Conservation (phyloP, 37 sponge, comb jelly and placozoan genomes). For the Geodia barretti region DNA sequence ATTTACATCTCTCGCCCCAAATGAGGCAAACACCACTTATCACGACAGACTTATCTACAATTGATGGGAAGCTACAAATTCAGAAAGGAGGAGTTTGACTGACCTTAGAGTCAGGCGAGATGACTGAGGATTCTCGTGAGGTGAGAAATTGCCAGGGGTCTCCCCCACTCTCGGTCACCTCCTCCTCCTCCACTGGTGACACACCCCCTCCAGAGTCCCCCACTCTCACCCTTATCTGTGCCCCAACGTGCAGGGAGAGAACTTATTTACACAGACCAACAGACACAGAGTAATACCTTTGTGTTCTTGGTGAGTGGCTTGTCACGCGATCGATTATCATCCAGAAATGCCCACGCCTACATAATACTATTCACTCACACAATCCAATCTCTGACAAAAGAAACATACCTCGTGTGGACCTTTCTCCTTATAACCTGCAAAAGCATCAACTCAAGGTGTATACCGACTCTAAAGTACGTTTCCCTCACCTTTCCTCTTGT, state of each 20-base stretch:
- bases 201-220: neutral
- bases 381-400: too few species aligned
- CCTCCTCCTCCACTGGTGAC: neutral
- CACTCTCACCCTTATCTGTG: neutral
- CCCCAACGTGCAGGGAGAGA: too few species aligned
- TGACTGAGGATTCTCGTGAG: neutral
- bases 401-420: too few species aligned
- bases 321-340: neutral
- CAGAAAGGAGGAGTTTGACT: too few species aligned
- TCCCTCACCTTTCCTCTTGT: slow-evolving; percentile 1
- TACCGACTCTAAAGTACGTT: neutral
- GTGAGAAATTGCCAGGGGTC: neutral
- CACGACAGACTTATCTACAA: too few species aligned
- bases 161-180: neutral
- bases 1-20: too few species aligned
- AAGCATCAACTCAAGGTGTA: too few species aligned
- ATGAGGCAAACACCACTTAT: too few species aligned
- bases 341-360: neutral
- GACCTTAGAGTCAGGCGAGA: too few species aligned
- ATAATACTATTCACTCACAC: too few species aligned
- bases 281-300: neutral
- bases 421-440: too few species aligned
- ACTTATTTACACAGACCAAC: neutral
- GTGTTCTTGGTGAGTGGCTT: neutral
- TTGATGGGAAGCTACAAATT: too few species aligned